Percentiles rank a stretch among this genome's conserved stretches.
These are phyloP conservation scores for Busseola fusca DNA, from an alignment of 2,888 invertebrate genomes.

Conservation along the genomic window DNA sequence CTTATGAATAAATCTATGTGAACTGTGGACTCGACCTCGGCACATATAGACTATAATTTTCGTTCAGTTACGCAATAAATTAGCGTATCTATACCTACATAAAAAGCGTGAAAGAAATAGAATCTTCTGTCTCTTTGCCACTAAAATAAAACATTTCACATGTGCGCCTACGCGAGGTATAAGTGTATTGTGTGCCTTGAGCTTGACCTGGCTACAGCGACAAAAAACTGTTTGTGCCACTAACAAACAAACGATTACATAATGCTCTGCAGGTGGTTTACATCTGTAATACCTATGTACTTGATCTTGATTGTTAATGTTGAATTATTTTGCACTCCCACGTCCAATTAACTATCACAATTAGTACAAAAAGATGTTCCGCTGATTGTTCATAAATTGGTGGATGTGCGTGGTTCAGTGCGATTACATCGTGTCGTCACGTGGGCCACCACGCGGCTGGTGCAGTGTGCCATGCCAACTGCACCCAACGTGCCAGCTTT, in stretches of 20 bases:
- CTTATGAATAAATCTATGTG: slow-evolving; percentile 46
- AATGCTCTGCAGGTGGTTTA: slow-evolving; percentile 65
- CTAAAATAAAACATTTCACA: slow-evolving; percentile 26
- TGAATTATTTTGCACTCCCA: slow-evolving; percentile 48
- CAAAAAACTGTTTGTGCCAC: slow-evolving; percentile 58
- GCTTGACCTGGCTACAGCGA: slow-evolving; percentile 73
- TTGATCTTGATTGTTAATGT: slow-evolving; percentile 53
- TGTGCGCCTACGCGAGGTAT: slow-evolving; percentile 32
- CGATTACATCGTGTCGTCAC: slow-evolving; percentile 63
- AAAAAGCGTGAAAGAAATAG: slow-evolving; percentile 24
- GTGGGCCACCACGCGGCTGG: slow-evolving; percentile 66
- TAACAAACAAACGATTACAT: slow-evolving; percentile 71
- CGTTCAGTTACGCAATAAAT: slow-evolving; percentile 44
- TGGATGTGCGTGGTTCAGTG: slow-evolving; percentile 40
- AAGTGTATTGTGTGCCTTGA: slow-evolving; percentile 70
- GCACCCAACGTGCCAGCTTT: slow-evolving; percentile 67
- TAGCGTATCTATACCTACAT: slow-evolving; percentile 9
- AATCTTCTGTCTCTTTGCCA: slow-evolving; percentile 17
- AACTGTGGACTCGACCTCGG: slow-evolving; percentile 43
- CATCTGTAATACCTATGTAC: slow-evolving; percentile 51
- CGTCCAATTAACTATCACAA: slow-evolving; percentile 43
- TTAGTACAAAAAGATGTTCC: slow-evolving; percentile 45
- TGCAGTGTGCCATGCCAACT: slow-evolving; percentile 65
- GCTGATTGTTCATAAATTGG: slow-evolving; percentile 44
- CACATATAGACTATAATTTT: slow-evolving; percentile 55